Base-by-base conservation (phyloP, 2,797 vertebrate genomes). In the Labeo calbasu region DNA sequence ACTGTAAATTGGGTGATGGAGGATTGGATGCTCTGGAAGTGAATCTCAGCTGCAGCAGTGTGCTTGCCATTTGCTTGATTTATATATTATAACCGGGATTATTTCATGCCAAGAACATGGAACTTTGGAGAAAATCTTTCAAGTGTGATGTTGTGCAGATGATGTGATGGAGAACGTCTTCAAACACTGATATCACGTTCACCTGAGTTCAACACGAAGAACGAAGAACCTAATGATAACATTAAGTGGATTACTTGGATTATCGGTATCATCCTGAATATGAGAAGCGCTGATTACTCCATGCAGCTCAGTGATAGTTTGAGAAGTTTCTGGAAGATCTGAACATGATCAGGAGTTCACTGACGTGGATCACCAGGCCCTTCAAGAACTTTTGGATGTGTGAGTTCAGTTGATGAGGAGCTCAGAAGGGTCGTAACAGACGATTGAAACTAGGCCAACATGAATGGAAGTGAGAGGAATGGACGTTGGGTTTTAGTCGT, bases 1-100 rank as follows among this genome's bases (percentile, higher is more conserved):
- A 85, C 84, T 85, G 90, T 90, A 93, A 92, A 94, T 93, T 94
- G 92, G 92, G 91, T 76, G 90, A 91, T 92, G 85, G 89, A 86
- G 82, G 88, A 93, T 89, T 82, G 88, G 68, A 85, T 77, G 61
- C 82, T 89, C 89, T 83, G 82, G 86, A 77, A 82, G 73, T 83
- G 79, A 66, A 84, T 81, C 81, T 81, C 51, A 77, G 21, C 78
- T 85, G 85, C 66, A 80, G 86, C 82, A 88, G 40, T 53, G 59
- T 73, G 81, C 48, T 81, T 87, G 25, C 53, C 84, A 51, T 81
- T 85, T 86, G 68, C 57, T 36, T 61, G 12, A 40, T 51, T 51
- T 50, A 28, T 15, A 25, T 48, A 73, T 57, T 53, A 53, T 15
- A 68, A 57, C 23, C 11, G 9, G 57, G 43, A 50, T 63, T 68